A percentile compares a stretch with the other conserved stretches of the same genome.
Conservation (phyloP, 1,140 invertebrate genomes). For the Polypedilum pembai region DNA sequence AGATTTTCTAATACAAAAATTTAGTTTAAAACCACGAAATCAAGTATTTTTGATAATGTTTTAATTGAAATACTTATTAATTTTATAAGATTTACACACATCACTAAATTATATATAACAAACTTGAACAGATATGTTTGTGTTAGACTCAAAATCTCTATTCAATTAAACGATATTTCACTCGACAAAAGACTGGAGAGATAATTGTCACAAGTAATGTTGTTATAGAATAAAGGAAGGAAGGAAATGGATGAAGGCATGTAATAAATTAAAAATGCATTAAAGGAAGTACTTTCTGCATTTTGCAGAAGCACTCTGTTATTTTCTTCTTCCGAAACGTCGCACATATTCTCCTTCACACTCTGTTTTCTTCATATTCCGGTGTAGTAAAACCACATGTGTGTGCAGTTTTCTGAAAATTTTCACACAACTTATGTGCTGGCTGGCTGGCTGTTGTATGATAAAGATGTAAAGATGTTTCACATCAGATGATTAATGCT, state of each 20-base stretch:
- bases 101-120: too few relatives aligned
- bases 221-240: background rate
- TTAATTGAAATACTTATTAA: too few relatives aligned
- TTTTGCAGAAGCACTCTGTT: conserved; percentile 10
- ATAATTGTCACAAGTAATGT: conserved; percentile 28
- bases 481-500: conserved; percentile 22
- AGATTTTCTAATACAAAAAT: too few relatives aligned
- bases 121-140: background rate
- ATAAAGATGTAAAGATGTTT: conserved; percentile 28
- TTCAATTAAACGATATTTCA: conserved; percentile 9
- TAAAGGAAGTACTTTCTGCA: conserved; percentile 24
- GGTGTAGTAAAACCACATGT: conserved; percentile 17
- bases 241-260: conserved; percentile 21
- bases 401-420: background rate
- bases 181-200: background rate
- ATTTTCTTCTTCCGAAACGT: conserved; percentile 11
- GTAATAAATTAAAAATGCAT: conserved; percentile 29
- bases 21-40: too few relatives aligned
- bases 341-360: conserved; percentile 1
- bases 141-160: conserved; percentile 2
- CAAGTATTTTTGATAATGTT: too few relatives aligned
- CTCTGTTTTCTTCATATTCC: background rate
- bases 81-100: too few relatives aligned
- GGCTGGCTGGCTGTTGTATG: background rate
- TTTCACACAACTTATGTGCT: conserved; percentile 24